Evolutionary conservation across 1,140 invertebrate genomes (phyloP).

Genomic region (Aphidius gifuensis): DNA sequence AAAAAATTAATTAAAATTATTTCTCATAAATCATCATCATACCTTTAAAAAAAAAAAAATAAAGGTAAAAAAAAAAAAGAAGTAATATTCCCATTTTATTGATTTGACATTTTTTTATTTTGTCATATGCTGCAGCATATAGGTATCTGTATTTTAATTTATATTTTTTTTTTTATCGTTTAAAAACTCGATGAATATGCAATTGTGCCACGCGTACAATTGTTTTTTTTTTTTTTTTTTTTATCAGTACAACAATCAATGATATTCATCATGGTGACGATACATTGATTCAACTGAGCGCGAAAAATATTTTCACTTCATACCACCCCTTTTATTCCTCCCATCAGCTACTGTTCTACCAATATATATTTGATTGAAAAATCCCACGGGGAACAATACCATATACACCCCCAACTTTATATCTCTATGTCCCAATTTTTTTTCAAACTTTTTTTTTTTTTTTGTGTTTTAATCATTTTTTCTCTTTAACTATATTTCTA

Average conservation of each 20-base stretch:
- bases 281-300: not conserved
- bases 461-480: not conserved
- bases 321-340: not conserved
- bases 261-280: slow-evolving; percentile 11
- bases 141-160: no score
- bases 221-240: slow-evolving; percentile 2
- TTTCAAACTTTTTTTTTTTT: not conserved
- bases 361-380: not conserved
- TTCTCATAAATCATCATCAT: no score
- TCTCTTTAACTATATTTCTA: not conserved
- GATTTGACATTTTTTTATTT: no score
- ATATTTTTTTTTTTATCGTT: no score
- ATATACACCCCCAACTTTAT: not conserved
- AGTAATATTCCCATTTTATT: no score
- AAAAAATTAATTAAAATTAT: no score
- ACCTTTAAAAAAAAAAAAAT: no score
- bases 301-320: slow-evolving; percentile 8
- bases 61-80: no score
- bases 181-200: not conserved
- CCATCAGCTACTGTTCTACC: not conserved
- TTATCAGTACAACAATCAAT: not conserved
- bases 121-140: no score
- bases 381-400: not conserved
- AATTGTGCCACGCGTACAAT: slow-evolving; percentile 5
- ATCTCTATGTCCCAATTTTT: not conserved